Evolutionary conservation across 2,888 invertebrate species (phyloP).

Genomic region (Rhyacophila evoluta): DNA sequence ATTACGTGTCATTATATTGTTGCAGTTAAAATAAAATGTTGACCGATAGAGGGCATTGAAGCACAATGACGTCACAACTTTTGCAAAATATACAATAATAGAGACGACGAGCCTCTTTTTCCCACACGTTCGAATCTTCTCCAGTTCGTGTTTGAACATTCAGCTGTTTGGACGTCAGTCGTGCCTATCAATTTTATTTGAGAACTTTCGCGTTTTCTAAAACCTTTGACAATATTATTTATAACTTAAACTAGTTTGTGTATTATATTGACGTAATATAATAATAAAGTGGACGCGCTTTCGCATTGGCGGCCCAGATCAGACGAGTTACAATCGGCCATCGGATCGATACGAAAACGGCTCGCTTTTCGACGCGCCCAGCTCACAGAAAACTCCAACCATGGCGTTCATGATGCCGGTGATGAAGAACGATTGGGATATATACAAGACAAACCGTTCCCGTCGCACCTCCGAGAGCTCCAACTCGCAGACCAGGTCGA

Average conservation of each 20-base stretch:
- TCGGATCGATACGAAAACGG: conserved; percentile 44
- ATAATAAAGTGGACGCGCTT: background rate
- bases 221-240: background rate
- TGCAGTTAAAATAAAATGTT: too few species aligned
- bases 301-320: background rate
- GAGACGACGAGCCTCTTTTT: background rate
- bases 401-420: conserved; percentile 98
- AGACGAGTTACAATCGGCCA: conserved; percentile 25
- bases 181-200: background rate
- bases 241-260: background rate
- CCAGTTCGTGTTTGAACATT: background rate
- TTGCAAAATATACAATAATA: background rate
- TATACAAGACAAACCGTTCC: conserved; percentile 86
- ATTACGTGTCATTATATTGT: too few species aligned
- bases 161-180: background rate
- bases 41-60: background rate
- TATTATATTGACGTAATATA: background rate
- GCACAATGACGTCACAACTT: background rate
- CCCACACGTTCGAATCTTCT: background rate
- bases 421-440: conserved; percentile 93
- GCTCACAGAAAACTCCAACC: conserved; percentile 40
- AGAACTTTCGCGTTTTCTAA: background rate
- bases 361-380: conserved; percentile 13
- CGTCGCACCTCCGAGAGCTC: conserved; percentile 83
- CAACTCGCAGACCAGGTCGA: conserved; percentile 71